These are phyloP conservation scores for Malthinus flaveolus DNA, from an alignment of 2,888 invertebrate genomes.

Conservation along the genomic window DNA sequence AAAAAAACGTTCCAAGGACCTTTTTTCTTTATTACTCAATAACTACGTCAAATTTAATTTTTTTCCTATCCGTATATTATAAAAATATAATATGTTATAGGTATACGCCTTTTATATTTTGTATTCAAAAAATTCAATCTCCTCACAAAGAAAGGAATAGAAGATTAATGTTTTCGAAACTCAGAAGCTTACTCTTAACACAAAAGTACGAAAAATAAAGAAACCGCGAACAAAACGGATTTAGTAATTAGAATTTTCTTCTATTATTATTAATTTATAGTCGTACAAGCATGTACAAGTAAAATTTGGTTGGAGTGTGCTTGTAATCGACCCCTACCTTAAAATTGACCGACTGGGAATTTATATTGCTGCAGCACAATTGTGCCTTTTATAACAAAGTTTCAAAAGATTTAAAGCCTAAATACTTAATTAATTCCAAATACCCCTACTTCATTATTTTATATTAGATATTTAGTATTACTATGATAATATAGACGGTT, in stretches of 20 bases:
- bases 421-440: constrained; percentile 35
- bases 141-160: constrained; percentile 8
- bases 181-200: constrained; percentile 25
- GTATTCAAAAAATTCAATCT: too few species aligned
- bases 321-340: background rate
- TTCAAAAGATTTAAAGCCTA: constrained; percentile 21
- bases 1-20: too few species aligned
- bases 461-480: too few species aligned
- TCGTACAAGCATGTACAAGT: constrained; percentile 12
- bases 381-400: constrained; percentile 19
- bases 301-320: constrained; percentile 7
- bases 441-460: constrained; percentile 26
- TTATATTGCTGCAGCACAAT: constrained; percentile 24
- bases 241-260: constrained; percentile 21
- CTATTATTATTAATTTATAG: too few species aligned
- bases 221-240: constrained; percentile 28
- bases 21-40: too few species aligned
- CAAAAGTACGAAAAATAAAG: constrained; percentile 13
- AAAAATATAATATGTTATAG: too few species aligned
- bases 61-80: too few species aligned
- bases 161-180: constrained; percentile 26
- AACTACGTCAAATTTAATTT: too few species aligned
- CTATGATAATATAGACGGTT: constrained; percentile 18
- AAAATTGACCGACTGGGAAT: constrained; percentile 15
- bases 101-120: too few species aligned